phyloP scores from a whole-genome alignment of 2,797 vertebrate genomes.

The Apodemus agrarius region DNA sequence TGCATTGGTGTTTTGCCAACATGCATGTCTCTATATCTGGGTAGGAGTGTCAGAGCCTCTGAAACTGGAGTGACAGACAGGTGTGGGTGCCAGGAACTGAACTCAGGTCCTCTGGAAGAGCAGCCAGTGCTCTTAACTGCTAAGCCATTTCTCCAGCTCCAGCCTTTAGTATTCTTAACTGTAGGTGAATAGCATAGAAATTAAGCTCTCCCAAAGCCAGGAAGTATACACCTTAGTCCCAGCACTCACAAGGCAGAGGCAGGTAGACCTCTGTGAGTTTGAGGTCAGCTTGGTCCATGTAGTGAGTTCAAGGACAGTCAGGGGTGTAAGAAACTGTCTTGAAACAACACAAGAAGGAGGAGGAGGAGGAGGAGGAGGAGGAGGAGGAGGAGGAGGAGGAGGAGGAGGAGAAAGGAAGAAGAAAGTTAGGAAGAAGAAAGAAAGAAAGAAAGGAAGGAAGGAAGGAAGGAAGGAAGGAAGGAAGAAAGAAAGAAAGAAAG shows the following conservation, averaged over 20 bases:
- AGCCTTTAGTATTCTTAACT: background rate
- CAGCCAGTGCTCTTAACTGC: background rate
- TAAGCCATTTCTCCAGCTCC: background rate
- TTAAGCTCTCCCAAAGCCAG: background rate
- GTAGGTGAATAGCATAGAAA: background rate
- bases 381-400: too few species aligned
- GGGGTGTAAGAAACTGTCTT: background rate
- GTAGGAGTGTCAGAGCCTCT: background rate
- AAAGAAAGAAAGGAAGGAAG: too few species aligned
- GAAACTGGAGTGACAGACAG: background rate
- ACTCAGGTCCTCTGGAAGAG: background rate
- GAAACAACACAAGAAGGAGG: background rate
- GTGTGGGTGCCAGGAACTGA: background rate
- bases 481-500: too few species aligned
- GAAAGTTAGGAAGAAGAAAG: too few species aligned
- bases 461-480: too few species aligned
- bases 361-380: accelerated
- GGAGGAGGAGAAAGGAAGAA: too few species aligned
- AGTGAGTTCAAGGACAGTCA: background rate
- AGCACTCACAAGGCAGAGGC: background rate
- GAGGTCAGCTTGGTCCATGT: too few species aligned
- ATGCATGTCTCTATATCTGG: background rate
- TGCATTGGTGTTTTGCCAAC: background rate
- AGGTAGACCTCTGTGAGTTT: background rate
- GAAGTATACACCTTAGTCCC: background rate